Evolutionary conservation across 2,113 vertebrate genomes (phyloP), one percentile per base, ranked within the genome.

Genomic region (Lepidothrix coronata): DNA sequence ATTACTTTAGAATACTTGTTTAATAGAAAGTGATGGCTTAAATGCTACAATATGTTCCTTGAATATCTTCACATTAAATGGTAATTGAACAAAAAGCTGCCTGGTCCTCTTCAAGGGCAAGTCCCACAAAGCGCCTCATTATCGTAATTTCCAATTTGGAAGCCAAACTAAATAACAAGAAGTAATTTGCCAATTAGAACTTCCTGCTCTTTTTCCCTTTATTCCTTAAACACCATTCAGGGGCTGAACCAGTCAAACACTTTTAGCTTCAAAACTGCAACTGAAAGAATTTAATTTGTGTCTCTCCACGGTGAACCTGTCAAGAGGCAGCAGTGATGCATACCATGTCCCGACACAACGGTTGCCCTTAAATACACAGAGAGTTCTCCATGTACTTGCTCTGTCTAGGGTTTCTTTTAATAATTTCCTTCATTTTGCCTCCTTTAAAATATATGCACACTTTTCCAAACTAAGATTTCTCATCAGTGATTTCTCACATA

Each of bases 181-280:
- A 98, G 98, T 98, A 98, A 99, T 99, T 99, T 98, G 97, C 98
- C 98, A 99, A 99, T 99, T 98, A 98, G 97, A 97, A 98, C 98
- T 98, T 98, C 98, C 98, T 98, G 97, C 96, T 98, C 96, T 97
- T 98, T 98, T 97, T 89, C 94, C 79, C 93, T 98, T 98, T 97
- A 97, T 98, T 98, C 98, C 98, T 97, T 97, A 98, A 98, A 98
- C 97, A 96, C 97, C 89, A 96, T 98, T 98, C 96, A 97, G 93
- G 71, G 97, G 95, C 95, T 97, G 97, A 97, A 97, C 89, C 57
- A 97, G 98, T 98, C 98, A 98, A 98, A 98, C 97, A 97, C 97
- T 98, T 97, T 98, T 98, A 98, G 97, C 97, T 98, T 98, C 98
- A 98, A 97, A 98, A 98, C 95, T 96, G 96, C 96, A 97, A 97